Evolutionary conservation across 2,113 vertebrate species (phyloP), one percentile per base, ranked within the genome.

Genomic region (Argyrosomus japonicus): DNA sequence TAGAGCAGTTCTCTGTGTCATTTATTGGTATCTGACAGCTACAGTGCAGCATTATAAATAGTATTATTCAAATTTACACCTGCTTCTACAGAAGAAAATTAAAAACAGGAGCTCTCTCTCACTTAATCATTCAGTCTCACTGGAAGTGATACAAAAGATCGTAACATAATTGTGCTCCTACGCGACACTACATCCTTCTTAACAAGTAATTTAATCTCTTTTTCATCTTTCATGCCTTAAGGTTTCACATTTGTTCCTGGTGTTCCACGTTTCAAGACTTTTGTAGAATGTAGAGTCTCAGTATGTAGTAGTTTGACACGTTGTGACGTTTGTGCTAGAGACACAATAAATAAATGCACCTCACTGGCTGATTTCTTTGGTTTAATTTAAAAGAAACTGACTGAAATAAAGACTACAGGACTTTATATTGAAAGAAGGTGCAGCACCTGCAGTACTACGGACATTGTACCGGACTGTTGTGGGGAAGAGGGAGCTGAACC

Each of bases 91-190:
- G 27, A 61, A 54, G n/a, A 40, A 60, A 67, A 81, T 72, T 67
- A 58, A 80, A 70, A 63, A 65, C 73, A 61, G 29, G 6, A 6
- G 3, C 45, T 47, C n/a, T 61, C n/a, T 61, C 14, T 51, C 60
- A 47, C 53, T 50, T 23, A 50, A 53, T 85, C 53, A 53, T 17
- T 45, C 51, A 61, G 51, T 60, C 61, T 60, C 53, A 32, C 21
- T 48, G 47, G 54, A 68, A 29, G 45, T 61, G 60, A 58, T 18
- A 68, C 23, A 45, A 9, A 32, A 54, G 60, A 70, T 67, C 12
- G 13, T 81, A 45, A 61, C 60, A 53, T 65, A 50, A 65, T 72
- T 77, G 11, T 76, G 18, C 40, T 85, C 45, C 61, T 47, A 81
- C 21, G 53, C 27, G 53, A 21, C 11, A 4, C 21, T 27, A 3